These are phyloP conservation scores for Catagonus wagneri DNA, from an alignment of 2,113 vertebrate species.

Conservation along the genomic window DNA sequence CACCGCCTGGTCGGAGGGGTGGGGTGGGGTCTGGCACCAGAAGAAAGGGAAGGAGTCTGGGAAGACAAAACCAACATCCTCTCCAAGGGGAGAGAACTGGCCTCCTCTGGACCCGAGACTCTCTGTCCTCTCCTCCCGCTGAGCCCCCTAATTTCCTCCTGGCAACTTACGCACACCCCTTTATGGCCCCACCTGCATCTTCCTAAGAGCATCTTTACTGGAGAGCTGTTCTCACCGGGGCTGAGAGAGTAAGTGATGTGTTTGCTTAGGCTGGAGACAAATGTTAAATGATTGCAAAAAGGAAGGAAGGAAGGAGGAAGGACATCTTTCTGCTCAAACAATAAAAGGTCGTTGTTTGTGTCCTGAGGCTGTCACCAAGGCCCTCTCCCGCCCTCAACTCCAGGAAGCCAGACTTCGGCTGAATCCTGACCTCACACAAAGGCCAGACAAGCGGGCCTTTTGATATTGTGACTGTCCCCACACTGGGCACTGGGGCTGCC, in stretches of 20 bases:
- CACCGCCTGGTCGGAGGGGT: rapidly evolving
- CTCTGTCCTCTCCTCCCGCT: background rate
- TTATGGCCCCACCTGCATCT: background rate
- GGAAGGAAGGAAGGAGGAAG: background rate
- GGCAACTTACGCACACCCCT: background rate
- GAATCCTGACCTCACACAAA: background rate
- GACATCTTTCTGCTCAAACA: background rate
- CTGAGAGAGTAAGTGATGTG: background rate
- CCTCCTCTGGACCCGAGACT: background rate
- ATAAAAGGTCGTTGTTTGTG: rapidly evolving
- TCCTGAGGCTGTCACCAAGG: rapidly evolving
- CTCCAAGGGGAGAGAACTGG: background rate
- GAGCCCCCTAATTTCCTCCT: no score
- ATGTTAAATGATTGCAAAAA: background rate
- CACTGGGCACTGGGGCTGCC: background rate
- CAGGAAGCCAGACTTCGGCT: background rate
- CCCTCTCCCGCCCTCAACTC: background rate
- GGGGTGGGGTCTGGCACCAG: background rate
- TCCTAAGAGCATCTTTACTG: rapidly evolving
- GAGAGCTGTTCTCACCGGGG: background rate
- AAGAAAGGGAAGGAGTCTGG: background rate
- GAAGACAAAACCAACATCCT: background rate
- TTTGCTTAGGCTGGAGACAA: background rate
- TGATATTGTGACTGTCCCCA: rapidly evolving
- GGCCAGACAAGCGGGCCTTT: background rate